Evolutionary conservation across 37 sponge, comb jelly and placozoan species (phyloP), one percentile per base, ranked within the genome.

Genomic region (Oscarella lobularis): DNA sequence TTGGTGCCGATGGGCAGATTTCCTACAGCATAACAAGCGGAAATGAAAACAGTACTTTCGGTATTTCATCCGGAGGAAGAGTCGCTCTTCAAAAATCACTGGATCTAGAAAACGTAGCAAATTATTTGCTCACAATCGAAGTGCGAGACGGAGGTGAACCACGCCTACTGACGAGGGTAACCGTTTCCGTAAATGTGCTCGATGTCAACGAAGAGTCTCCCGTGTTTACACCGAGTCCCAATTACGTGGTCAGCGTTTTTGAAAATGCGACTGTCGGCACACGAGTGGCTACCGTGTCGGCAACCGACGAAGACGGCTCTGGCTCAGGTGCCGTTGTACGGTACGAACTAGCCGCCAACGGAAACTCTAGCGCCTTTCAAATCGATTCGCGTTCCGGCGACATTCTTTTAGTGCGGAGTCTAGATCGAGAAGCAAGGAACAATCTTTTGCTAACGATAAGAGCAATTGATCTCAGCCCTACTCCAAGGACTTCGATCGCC

Each of bases 401-500:
- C 20, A 48, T 48, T 48, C 60, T 9, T 27, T 27, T 48, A 48
- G 9, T 20, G 9, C 14, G 60, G 20, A 48, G 14, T 27, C 60
- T 48, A 9, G 60, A 48, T 20, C 20, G 20, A 9, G 60, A 48
- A 48, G 60, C 9, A 9, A 48, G 20, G 60, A 20, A 9, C 9
- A 20, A 48, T 9, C 20, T 27, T 48, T 48, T 48, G 60, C 20
- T 48, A 48, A 20, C 9, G 20, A 48, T 48, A 48, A 48, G 14
- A 20, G 60, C 60, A 27, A 48, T 20, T 27, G 60, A 48, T 48
- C 14, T 20, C 9, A 20, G 20, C 60, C 86, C 86, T 1, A 36
- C 29, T 74, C 86, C 85, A 3, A 35, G 54, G 67, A 77, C 65
- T 72, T 67, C 60, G 5, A 65, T 54, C 3, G 81, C 75, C 2